Percentiles rank a stretch among this genome's conserved stretches.
Conservation (phyloP, 2,797 vertebrate species). For the Chelon labrosus region DNA sequence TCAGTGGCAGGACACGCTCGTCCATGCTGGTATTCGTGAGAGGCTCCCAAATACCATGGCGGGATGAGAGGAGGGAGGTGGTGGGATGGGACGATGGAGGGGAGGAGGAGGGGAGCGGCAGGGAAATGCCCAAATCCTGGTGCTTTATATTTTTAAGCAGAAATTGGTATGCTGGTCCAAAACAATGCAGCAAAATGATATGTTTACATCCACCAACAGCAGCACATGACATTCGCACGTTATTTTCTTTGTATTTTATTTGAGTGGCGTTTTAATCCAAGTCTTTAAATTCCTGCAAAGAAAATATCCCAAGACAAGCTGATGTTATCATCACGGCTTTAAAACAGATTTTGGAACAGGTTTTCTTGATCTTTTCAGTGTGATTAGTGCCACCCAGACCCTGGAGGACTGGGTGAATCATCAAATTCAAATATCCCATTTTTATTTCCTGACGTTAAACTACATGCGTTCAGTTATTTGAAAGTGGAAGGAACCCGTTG, state of each 20-base stretch:
- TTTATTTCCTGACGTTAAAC: background rate
- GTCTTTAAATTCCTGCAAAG: background rate
- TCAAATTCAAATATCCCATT: background rate
- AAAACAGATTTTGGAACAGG: background rate
- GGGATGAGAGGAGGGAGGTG: constrained; percentile 39
- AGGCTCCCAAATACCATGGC: constrained; percentile 75
- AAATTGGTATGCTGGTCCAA: background rate
- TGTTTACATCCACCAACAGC: background rate
- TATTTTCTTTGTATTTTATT: background rate
- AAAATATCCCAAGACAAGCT: constrained; percentile 14
- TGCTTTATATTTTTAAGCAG: constrained; percentile 36
- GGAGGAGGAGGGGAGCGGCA: constrained; percentile 29
- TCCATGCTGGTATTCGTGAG: constrained; percentile 88
- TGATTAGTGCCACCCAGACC: background rate
- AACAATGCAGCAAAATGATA: constrained; percentile 18
- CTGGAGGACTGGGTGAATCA: background rate
- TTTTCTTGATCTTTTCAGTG: background rate
- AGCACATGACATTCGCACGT: background rate
- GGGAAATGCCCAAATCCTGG: constrained; percentile 52
- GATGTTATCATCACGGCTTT: background rate
- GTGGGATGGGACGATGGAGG: constrained; percentile 11
- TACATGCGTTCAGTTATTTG: background rate
- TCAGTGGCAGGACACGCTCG: constrained; percentile 82
- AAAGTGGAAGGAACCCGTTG: background rate
- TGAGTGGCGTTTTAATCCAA: background rate